Conservation (phyloP, 1,140 invertebrate genomes). For the Halesus radiatus region DNA sequence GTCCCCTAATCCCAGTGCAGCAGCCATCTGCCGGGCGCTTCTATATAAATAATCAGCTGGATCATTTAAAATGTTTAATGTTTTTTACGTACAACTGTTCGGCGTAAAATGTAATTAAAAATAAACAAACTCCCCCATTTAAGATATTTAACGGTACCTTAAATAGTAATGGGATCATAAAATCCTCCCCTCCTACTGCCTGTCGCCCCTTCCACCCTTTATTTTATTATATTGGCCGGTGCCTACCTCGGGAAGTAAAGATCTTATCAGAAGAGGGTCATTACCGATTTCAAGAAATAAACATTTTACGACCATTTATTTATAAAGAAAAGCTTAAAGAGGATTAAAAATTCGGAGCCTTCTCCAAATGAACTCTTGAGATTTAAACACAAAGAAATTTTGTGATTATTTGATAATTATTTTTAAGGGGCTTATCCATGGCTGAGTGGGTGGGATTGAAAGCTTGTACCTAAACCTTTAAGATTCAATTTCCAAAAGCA, state of each 20-base stretch:
- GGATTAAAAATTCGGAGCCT: background rate
- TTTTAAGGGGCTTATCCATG: too few relatives aligned
- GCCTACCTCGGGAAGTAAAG: background rate
- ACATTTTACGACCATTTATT: conserved; percentile 8
- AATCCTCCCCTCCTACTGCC: conserved; percentile 1
- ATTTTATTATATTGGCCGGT: background rate
- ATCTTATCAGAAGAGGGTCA: conserved; percentile 12
- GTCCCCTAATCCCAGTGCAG: background rate
- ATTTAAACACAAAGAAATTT: background rate
- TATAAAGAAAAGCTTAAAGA: background rate
- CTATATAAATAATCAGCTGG: background rate
- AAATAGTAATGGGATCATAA: conserved; percentile 49
- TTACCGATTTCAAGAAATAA: conserved; percentile 14
- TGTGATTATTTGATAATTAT: too few relatives aligned
- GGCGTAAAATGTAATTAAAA: conserved; percentile 49
- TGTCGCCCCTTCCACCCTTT: background rate
- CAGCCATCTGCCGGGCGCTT: background rate
- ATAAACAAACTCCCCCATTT: conserved; percentile 39
- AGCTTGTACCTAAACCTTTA: too few relatives aligned
- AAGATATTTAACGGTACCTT: conserved; percentile 27
- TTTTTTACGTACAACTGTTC: conserved; percentile 14
- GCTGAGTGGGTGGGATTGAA: too few relatives aligned
- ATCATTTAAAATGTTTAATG: conserved; percentile 4
- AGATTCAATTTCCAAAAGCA: too few relatives aligned
- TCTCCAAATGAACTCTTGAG: background rate